These are phyloP conservation scores for Bombus balteatus DNA, from an alignment of 1,140 invertebrate genomes.

Conservation along the genomic window DNA sequence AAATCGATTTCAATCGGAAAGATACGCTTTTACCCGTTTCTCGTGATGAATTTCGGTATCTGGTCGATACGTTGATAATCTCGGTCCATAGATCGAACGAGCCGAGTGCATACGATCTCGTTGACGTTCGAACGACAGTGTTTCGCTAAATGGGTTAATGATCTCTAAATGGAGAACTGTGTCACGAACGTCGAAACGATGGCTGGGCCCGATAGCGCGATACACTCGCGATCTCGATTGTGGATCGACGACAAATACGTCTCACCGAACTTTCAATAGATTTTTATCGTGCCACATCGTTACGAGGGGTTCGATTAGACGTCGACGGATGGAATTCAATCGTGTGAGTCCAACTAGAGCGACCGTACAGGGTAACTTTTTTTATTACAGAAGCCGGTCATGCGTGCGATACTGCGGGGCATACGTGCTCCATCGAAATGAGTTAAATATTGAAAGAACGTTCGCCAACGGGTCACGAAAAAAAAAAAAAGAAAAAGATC, in stretches of 20 bases:
- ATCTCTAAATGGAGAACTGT: slow-evolving; percentile 39
- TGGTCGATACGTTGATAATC: slow-evolving; percentile 27
- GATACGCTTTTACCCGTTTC: background rate
- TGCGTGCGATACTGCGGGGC: slow-evolving; percentile 37
- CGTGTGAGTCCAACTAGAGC: slow-evolving; percentile 4
- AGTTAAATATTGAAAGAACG: slow-evolving; percentile 42
- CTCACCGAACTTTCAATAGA: slow-evolving; percentile 21
- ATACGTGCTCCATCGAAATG: slow-evolving; percentile 39
- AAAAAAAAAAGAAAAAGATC: too few relatives aligned
- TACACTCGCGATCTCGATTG: slow-evolving; percentile 26
- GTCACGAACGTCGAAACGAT: slow-evolving; percentile 37
- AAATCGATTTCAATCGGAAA: background rate
- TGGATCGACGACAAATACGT: slow-evolving; percentile 1
- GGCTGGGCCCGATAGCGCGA: slow-evolving; percentile 4
- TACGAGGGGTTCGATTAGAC: slow-evolving; percentile 26
- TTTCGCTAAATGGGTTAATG: slow-evolving; percentile 36
- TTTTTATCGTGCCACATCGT: slow-evolving; percentile 43
- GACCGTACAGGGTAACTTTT: slow-evolving; percentile 4
- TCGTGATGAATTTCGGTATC: slow-evolving; percentile 1
- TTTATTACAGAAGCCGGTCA: slow-evolving; percentile 37
- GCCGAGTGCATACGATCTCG: background rate
- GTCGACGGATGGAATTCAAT: slow-evolving; percentile 30
- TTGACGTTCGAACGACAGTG: background rate
- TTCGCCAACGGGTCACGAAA: background rate
- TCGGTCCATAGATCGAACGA: background rate